Evolutionary conservation across 2,888 invertebrate genomes (phyloP), one percentile per base, ranked within the genome.

Genomic region (Mechanitis mazaeus): DNA sequence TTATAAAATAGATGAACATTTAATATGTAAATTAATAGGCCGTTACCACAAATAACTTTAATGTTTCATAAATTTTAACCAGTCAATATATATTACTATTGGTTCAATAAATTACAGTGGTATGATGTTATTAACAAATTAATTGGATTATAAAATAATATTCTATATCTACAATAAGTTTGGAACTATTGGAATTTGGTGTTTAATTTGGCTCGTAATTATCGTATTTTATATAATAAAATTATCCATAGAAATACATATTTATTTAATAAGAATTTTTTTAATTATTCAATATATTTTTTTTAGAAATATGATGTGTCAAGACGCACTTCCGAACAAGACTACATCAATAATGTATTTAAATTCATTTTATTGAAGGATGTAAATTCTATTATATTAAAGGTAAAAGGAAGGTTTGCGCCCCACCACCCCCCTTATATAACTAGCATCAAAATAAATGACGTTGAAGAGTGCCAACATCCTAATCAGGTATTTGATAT

Each of bases 341-440:
- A 62, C 50, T 28, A 33, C 5, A 55, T 62, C 35, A 55, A 58
- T 55, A 62, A 62, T 45, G 3, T 53, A 42, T 62, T 50, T 38
- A 47, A 35, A 6, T 53, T 55, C n/a, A 33, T 58, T 1, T 3
- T 45, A n/a, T 12, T 42, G 33, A 53, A 56, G 54, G 53, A 58
- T 33, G 4, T 9, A 4, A 0, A 9, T 2, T 6, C 0, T 2
- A 45, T 55, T 56, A 1, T 5, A 55, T 58, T 62, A 33, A 53
- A 11, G 3, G 62, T 62, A 9, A 20, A 45, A 9, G 58, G 62
- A 9, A 55, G 54, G 31, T 12, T 3, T 5, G 33, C 28, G 5
- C 62, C 58, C 2, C n/a, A 53, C 12, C 58, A 58, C 12, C 58
- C 62, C 33, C 58, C 62, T n/a, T 58, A 62, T 46, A 53, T 62